Evolutionary conservation across 2,888 invertebrate species (phyloP).

Genomic region (Eremobia ochroleuca): DNA sequence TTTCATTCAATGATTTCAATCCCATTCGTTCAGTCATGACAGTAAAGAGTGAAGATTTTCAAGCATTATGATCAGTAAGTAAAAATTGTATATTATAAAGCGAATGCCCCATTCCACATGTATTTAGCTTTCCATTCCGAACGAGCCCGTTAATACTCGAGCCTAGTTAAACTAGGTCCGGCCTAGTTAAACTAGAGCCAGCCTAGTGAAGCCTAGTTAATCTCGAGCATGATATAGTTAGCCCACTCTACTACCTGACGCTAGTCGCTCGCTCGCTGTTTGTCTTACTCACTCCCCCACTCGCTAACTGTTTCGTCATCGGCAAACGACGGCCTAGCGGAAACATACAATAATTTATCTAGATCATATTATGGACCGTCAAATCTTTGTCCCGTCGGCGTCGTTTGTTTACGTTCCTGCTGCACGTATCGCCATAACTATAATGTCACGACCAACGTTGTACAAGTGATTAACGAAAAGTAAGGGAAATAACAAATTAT

Average conservation of each 20-base stretch:
- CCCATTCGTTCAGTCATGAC: conserved; percentile 54
- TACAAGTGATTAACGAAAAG: background rate
- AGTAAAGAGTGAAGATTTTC: conserved; percentile 40
- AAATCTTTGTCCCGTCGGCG: background rate
- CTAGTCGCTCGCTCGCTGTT: conserved; percentile 49
- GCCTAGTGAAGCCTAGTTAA: conserved; percentile 7
- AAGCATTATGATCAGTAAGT: conserved; percentile 51
- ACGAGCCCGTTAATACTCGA: conserved; percentile 23
- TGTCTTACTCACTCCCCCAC: conserved; percentile 50
- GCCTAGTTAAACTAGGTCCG: background rate
- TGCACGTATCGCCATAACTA: background rate
- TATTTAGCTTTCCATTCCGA: conserved; percentile 35
- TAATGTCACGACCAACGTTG: background rate
- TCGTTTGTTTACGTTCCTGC: background rate
- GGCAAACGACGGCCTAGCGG: conserved; percentile 58
- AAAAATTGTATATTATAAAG: conserved; percentile 50
- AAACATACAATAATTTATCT: conserved; percentile 46
- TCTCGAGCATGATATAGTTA: conserved; percentile 20
- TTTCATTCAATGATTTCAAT: conserved; percentile 49
- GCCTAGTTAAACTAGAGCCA: conserved; percentile 2
- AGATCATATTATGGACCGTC: background rate
- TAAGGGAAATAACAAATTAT: background rate
- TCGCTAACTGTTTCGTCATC: conserved; percentile 60
- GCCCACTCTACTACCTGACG: conserved; percentile 58
- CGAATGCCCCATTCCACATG: conserved; percentile 58